Base-by-base conservation (phyloP, 2,113 vertebrate genomes). In the Pavo muticus region DNA sequence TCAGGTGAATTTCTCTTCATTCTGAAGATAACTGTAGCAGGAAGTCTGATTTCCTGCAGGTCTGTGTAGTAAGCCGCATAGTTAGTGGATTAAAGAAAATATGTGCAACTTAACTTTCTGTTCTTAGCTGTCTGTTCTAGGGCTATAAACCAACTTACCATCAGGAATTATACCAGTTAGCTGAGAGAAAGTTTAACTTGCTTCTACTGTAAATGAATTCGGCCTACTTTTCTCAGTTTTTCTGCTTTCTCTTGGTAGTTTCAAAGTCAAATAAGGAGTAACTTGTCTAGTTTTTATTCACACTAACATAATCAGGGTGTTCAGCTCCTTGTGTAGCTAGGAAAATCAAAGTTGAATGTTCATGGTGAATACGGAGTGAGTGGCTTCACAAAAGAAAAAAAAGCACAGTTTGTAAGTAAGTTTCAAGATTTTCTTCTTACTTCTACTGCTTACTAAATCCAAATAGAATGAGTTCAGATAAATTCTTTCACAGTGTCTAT, bases 11-110 rank as follows among this genome's bases (percentile, higher is more conserved):
- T 95, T 97, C 93, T 97, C 94, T 97, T 97, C 96, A 83, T 83
- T 93, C 94, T 97, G 97, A 97, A 96, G 93, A 94, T 57, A 97
- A 91, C 75, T 5, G 93, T 71, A 95, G 87, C 83, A 96, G 96
- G 95, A 97, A 96, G 54, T n/a, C 82, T 96, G 88, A 97, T 93
- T 94, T 97, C 96, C 97, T 96, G 96, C 96, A 96, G 91, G 91
- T 96, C 97, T 96, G 78, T 84, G 77, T 84, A 71, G 82, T 60
- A 97, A 97, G 95, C 67, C 93, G 91, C 56, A 95, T 10, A 93
- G 77, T 93, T 95, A 96, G 88, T 39, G 78, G 29, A 94, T 83
- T 87, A 90, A 96, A 94, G 63, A 96, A 97, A 87, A 96, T 14
- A 64, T 23, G 84, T 27, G 63, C 54, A 85, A 91, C 30, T 54